Evolutionary conservation across 2,797 vertebrate genomes (phyloP).

Genomic region (Tenualosa ilisha): DNA sequence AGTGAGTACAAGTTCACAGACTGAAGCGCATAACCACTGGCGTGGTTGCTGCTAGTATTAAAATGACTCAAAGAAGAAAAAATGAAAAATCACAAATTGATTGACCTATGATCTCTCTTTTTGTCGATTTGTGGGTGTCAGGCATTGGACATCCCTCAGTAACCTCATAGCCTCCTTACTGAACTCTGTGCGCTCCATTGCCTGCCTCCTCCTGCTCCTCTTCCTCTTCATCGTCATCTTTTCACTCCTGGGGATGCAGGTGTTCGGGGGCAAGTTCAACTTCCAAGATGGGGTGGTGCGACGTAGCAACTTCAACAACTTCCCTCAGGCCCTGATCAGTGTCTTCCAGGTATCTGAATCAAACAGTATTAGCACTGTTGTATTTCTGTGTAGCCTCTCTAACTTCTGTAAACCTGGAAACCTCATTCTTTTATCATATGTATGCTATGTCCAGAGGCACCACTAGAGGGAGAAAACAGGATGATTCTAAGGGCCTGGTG

Average conservation of each 20-base stretch:
- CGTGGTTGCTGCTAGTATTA: not conserved
- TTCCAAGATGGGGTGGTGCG: slow-evolving; percentile 81
- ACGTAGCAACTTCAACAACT: slow-evolving; percentile 96
- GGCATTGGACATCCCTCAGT: slow-evolving; percentile 94
- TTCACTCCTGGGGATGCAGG: slow-evolving; percentile 95
- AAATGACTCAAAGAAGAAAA: not conserved
- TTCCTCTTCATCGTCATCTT: slow-evolving; percentile 97
- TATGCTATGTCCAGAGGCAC: too few relatives aligned
- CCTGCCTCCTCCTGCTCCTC: slow-evolving; percentile 92
- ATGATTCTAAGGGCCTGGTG: too few relatives aligned
- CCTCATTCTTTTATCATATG: not conserved
- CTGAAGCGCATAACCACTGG: not conserved
- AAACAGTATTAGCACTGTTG: not conserved
- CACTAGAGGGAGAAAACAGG: too few relatives aligned
- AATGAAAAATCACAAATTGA: not conserved
- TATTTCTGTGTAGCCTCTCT: not conserved
- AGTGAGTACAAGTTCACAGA: slow-evolving; percentile 68
- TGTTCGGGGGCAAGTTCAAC: slow-evolving; percentile 95
- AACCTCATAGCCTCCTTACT: slow-evolving; percentile 95
- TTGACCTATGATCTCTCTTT: not conserved
- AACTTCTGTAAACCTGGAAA: not conserved
- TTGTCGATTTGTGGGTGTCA: slow-evolving; percentile 54
- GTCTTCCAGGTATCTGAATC: slow-evolving; percentile 88
- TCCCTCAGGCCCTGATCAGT: slow-evolving; percentile 95
- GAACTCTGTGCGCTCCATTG: slow-evolving; percentile 95